Percentiles rank a stretch among this genome's conserved stretches.
Evolutionary conservation across 2,113 vertebrate genomes (phyloP).

Genomic region (Petrocephalus zakoni): DNA sequence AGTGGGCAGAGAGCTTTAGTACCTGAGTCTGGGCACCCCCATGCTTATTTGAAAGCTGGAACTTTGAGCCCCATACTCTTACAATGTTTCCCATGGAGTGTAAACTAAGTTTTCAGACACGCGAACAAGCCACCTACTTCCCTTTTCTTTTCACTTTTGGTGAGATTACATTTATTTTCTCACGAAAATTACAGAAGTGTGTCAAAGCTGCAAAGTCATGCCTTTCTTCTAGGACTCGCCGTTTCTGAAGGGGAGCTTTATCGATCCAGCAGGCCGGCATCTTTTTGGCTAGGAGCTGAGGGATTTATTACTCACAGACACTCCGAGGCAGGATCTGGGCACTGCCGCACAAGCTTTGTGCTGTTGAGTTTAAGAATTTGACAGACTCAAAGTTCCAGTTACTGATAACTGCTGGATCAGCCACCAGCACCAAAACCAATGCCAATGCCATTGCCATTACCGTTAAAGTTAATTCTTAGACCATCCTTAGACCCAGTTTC

Average conservation of each 20-base stretch:
- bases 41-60: not conserved
- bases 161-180: not conserved
- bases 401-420: not conserved
- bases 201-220: not conserved
- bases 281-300: not conserved
- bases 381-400: not conserved
- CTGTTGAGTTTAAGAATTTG: not conserved
- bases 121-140: not conserved
- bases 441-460: not conserved
- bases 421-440: not conserved
- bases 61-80: not conserved
- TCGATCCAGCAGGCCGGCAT: not conserved
- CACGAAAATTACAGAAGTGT: not conserved
- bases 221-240: not conserved
- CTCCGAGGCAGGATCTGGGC: not conserved
- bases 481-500: not conserved
- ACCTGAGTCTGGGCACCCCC: not conserved
- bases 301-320: not conserved
- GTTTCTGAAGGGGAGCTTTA: not conserved
- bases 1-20: not conserved
- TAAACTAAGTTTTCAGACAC: not conserved
- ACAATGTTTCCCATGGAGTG: not conserved
- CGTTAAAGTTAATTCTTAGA: not conserved
- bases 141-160: not conserved
- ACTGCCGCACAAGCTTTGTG: not conserved